Base-by-base conservation (phyloP, 2,113 vertebrate species). In the Epinephelus fuscoguttatus region DNA sequence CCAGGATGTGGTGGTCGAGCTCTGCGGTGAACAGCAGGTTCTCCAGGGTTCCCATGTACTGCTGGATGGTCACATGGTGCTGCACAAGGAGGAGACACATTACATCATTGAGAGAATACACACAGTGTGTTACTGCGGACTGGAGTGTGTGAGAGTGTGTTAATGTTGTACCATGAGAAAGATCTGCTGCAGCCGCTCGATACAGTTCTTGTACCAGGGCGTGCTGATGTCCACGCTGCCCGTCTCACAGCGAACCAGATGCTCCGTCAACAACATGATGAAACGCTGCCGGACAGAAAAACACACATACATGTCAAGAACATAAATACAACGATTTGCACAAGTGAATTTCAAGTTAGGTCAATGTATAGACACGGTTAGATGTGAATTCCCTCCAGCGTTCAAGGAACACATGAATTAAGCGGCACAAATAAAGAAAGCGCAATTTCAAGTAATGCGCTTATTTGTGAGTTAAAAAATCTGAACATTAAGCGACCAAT, bases 1-100 rank as follows among this genome's bases (percentile, higher is more conserved):
- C 96, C 89, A 99, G 93, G 93, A 99, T 99, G 91, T 99, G 98
- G 63, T 94, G 98, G 93, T 99, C 98, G 70, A 99, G 93, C 89
- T 99, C 98, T 1, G 97, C 98, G 0, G 98, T 99, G 94, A 99
- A 99, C 84, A 99, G 96, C 74, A 99, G 96, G 90, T 98, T 99
- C 95, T 99, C 98, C 91, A 99, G 94, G 6, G 98, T 99, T 84
- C 97, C 96, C 97, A 99, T 97, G 94, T 99, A 99, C 94, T 99
- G 98, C 93, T 99, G 98, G 95, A 99, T 99, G 90, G 96, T 99
- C 76, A 96, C 96, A 79, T 99, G 97, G 90, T 99, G 98, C 98
- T 99, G 94, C 6, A 13, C 71, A 61, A 47, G 1, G 4, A 42
- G 37, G 6, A 47, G 18, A 55, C 19, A 17, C 11, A 2, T 4